A percentile compares a stretch with the other conserved stretches of the same genome.
These are phyloP conservation scores for Nephrotoma appendiculata DNA, from an alignment of 2,888 invertebrate genomes.

Conservation along the genomic window DNA sequence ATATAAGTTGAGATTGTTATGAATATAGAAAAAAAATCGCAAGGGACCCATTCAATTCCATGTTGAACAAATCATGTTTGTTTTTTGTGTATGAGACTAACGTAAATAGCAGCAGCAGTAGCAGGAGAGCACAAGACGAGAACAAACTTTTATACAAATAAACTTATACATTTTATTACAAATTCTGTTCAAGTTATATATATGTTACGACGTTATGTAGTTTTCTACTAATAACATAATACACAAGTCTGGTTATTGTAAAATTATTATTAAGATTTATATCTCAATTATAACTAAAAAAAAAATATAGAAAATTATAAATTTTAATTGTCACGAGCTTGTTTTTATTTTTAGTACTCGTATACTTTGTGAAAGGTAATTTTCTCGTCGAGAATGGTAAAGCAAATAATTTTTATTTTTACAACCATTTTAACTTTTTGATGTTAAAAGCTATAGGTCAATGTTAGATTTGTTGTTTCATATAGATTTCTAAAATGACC, in stretches of 20 bases:
- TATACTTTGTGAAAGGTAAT: background rate
- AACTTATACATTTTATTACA: background rate
- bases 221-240: background rate
- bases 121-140: background rate
- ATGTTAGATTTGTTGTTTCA: background rate
- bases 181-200: background rate
- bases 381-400: background rate
- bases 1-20: background rate
- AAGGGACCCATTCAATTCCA: background rate
- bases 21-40: background rate
- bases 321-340: background rate
- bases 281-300: background rate
- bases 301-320: background rate
- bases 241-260: background rate
- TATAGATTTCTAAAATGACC: background rate
- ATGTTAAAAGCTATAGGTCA: background rate
- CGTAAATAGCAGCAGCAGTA: background rate
- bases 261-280: background rate
- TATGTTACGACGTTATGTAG: background rate
- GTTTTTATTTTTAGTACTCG: background rate
- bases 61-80: background rate
- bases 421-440: background rate
- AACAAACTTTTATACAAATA: background rate
- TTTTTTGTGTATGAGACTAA: background rate
- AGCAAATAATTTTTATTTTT: background rate